Conservation (phyloP, 2,113 vertebrate species). For the Accipiter cooperii region DNA sequence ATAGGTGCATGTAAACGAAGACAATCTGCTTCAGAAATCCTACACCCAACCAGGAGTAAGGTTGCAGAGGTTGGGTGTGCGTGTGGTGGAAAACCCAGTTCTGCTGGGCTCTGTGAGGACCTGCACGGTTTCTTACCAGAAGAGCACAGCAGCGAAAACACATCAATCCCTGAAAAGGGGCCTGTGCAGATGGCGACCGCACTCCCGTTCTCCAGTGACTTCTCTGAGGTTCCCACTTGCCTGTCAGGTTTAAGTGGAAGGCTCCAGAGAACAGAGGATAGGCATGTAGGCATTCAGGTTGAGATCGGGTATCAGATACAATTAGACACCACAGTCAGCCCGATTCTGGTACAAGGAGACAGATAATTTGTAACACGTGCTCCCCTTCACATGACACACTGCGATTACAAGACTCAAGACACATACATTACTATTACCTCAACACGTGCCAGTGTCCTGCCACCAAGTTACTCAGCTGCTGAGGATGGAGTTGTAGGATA, state of each 20-base stretch:
- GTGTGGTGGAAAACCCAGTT: background rate
- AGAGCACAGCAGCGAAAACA: background rate
- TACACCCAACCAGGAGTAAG: background rate
- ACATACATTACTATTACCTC: constrained; percentile 16
- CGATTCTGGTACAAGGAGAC: background rate
- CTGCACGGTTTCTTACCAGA: background rate
- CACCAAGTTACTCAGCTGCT: background rate
- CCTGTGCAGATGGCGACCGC: background rate
- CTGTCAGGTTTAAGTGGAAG: background rate
- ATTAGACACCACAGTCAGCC: background rate
- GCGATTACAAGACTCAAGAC: constrained; percentile 36
- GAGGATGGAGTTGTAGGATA: constrained; percentile 24
- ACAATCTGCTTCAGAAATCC: constrained; percentile 7
- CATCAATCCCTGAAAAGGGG: background rate
- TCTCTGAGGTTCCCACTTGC: constrained; percentile 18
- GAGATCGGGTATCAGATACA: background rate
- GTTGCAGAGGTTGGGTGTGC: background rate
- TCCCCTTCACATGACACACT: background rate
- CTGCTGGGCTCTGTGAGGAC: background rate
- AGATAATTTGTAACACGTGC: background rate
- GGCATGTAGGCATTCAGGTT: background rate
- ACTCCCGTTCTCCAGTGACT: background rate
- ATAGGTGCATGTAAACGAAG: background rate
- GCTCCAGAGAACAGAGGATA: constrained; percentile 12
- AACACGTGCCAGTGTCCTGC: background rate